These are phyloP conservation scores for Caenorhabditis briggsae DNA, from an alignment of 1,140 invertebrate genomes.

Conservation along the genomic window DNA sequence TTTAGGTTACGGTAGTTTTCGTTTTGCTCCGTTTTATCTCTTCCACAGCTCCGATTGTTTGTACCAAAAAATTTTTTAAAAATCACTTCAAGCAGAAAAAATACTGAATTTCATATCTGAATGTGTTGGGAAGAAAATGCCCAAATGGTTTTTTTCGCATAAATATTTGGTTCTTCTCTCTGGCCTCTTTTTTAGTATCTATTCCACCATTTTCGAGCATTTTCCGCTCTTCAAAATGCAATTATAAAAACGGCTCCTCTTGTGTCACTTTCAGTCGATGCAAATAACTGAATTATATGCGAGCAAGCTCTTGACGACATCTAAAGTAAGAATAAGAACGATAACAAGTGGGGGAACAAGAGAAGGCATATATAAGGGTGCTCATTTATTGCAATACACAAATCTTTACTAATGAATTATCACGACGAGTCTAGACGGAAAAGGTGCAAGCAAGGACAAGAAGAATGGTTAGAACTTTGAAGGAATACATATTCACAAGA, in stretches of 20 bases:
- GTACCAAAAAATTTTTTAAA: too few species aligned
- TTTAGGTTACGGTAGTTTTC: too few species aligned
- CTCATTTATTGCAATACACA: slow-evolving; percentile 21
- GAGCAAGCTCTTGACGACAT: not conserved
- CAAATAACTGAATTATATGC: slow-evolving; percentile 17
- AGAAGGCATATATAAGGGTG: not conserved
- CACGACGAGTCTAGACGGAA: slow-evolving; percentile 8
- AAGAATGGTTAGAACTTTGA: not conserved
- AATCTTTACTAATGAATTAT: slow-evolving; percentile 20
- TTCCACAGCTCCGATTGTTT: not conserved
- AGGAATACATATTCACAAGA: slow-evolving; percentile 48
- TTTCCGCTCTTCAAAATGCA: not conserved
- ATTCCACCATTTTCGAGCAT: not conserved
- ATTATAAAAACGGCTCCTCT: slow-evolving; percentile 34
- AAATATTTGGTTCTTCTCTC: slow-evolving; percentile 7
- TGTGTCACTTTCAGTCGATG: slow-evolving; percentile 25
- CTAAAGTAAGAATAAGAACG: not conserved
- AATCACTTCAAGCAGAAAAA: too few species aligned
- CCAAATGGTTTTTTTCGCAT: slow-evolving; percentile 18
- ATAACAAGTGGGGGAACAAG: not conserved
- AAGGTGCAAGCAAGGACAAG: slow-evolving; percentile 1
- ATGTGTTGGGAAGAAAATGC: not conserved
- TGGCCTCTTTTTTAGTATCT: not conserved
- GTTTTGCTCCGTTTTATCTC: too few species aligned
- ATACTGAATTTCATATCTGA: not conserved